Evolutionary conservation across 2,797 vertebrate genomes (phyloP).

Genomic region (Octomys mimax): DNA sequence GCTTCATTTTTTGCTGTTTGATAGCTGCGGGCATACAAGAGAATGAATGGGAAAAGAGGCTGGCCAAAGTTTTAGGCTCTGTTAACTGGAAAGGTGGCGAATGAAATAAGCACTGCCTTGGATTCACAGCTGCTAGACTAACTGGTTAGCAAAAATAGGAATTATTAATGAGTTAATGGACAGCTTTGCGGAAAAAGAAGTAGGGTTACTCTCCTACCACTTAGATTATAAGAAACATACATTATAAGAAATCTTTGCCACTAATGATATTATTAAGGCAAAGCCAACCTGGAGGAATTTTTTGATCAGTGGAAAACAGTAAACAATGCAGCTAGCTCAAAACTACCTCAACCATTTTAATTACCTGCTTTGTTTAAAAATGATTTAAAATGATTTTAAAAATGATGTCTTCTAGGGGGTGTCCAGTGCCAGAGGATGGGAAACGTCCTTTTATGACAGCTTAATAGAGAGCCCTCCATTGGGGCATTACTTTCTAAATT

Average conservation of each 20-base stretch:
- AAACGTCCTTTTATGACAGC: conserved; percentile 71
- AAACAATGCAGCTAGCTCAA: conserved; percentile 5
- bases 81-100: neutral
- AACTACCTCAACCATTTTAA: conserved; percentile 30
- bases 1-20: neutral
- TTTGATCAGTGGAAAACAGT: neutral
- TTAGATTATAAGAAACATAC: conserved; percentile 21
- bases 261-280: neutral
- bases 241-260: neutral
- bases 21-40: neutral
- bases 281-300: conserved; percentile 25
- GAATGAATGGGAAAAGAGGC: neutral
- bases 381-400: neutral
- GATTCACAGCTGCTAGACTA: conserved; percentile 45
- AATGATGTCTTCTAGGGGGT: neutral
- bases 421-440: conserved; percentile 10
- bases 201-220: neutral
- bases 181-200: neutral
- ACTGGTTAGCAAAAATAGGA: conserved; percentile 46
- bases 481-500: conserved; percentile 74
- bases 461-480: conserved; percentile 71
- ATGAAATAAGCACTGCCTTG: neutral
- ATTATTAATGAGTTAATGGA: neutral
- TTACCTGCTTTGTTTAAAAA: neutral
- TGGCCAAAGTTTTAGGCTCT: conserved; percentile 67